A percentile compares a stretch with the other conserved stretches of the same genome.
phyloP scores from a whole-genome alignment of 2,888 invertebrate species.

The Dynastes maya region DNA sequence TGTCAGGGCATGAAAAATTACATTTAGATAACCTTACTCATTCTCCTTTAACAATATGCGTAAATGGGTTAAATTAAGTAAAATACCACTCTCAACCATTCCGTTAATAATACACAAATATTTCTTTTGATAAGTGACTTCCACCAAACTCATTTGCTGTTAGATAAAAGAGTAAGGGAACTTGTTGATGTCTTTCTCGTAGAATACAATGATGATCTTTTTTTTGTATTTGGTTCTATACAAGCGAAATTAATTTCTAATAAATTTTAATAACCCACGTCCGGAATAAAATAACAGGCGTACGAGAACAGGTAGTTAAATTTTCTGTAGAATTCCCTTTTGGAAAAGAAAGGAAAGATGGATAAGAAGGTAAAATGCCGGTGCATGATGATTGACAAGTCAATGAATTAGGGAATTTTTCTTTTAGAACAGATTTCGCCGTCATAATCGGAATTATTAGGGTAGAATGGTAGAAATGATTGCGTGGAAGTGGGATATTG shows the following conservation, averaged over 20 bases:
- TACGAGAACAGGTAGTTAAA: constrained; percentile 46
- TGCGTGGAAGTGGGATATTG: constrained; percentile 13
- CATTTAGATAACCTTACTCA: constrained; percentile 35
- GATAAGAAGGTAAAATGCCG: constrained; percentile 11
- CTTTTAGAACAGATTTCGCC: constrained; percentile 42
- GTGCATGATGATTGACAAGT: constrained; percentile 58
- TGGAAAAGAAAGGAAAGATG: constrained; percentile 12
- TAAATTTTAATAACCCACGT: constrained; percentile 53
- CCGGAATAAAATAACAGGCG: constrained; percentile 53
- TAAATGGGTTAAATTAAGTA: neutral
- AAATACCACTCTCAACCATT: neutral
- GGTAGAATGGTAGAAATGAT: constrained; percentile 15
- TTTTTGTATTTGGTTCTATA: too few relatives aligned
- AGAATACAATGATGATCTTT: too few relatives aligned
- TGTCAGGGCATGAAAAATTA: constrained; percentile 53
- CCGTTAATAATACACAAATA: constrained; percentile 13
- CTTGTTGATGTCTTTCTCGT: too few relatives aligned
- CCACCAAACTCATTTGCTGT: too few relatives aligned
- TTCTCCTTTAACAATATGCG: neutral
- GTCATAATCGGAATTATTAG: constrained; percentile 48
- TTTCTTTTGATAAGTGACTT: neutral
- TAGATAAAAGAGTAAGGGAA: too few relatives aligned
- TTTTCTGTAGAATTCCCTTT: constrained; percentile 22
- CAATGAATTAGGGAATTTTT: constrained; percentile 54
- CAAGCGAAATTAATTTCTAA: constrained; percentile 45